Base-by-base conservation (phyloP, 2,797 vertebrate genomes). In the Anabas testudineus region DNA sequence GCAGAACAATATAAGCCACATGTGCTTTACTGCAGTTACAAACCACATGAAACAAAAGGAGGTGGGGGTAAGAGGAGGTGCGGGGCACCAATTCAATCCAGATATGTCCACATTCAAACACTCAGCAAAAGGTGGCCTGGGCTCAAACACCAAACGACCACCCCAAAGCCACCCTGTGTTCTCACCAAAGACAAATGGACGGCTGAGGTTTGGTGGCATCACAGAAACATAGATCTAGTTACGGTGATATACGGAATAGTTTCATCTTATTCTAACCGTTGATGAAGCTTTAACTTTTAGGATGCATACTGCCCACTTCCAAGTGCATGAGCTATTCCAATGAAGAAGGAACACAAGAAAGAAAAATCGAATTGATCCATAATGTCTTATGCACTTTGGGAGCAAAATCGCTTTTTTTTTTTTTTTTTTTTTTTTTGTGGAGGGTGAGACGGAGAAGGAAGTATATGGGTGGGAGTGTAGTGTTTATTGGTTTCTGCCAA, bases 401-500 rank as follows among this genome's bases (percentile, higher is more conserved):
- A 74, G 49, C 43, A 63, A 69, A 84, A 73, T 78, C 47, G 61
- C 51, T 53, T 60, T 75, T 74, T 69, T 66, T 77, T 70, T 74
- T 69, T 66, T 77, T 70, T 8, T 32, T 9, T n/a, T n/a, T n/a
- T n/a, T 61, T 22, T 45, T 41, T 24, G 28, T 36, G 15, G 10
- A 67, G 72, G 56, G 70, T 52, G 83, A 74, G 75, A 74, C 21
- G 22, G 56, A 82, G 78, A 74, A 64, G 48, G 85, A 83, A 76
- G 80, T 85, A 72, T 60, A 81, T 80, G 74, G 66, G 74, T 81
- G 70, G 85, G 87, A 89, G 82, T 81, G 85, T 75, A 71, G 80
- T 91, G 89, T 92, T 94, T 94, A 92, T 93, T 93, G 89, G 87
- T 92, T 90, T 91, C 85, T 93, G 92, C 89, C 90, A 91, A 85